Evolutionary conservation across 2,797 vertebrate genomes (phyloP).

Genomic region (Tragelaphus oryx): DNA sequence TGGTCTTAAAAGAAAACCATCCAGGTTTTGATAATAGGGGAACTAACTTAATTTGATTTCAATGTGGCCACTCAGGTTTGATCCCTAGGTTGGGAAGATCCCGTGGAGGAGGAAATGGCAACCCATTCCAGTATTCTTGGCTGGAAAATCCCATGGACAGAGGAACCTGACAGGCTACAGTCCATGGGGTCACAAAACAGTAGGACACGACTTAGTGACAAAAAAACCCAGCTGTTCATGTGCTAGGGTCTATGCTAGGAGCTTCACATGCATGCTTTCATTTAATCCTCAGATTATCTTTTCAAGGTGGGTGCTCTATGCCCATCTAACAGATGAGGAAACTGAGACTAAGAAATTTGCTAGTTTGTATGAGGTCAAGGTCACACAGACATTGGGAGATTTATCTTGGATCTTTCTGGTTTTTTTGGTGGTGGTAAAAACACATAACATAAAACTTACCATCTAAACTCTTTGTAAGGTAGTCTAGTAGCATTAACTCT

Average conservation of each 20-base stretch:
- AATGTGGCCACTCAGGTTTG: not conserved
- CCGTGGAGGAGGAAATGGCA: not conserved
- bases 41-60: not conserved
- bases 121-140: not conserved
- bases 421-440: not conserved
- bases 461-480: not conserved
- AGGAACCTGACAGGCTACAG: not conserved
- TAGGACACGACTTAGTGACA: not conserved
- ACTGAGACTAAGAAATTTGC: not conserved
- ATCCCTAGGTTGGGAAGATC: not conserved
- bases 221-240: not conserved
- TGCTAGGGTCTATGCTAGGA: not conserved
- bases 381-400: not conserved
- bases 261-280: not conserved
- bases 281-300: not conserved
- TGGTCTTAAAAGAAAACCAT: not conserved
- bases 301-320: not conserved
- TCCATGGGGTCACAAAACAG: not conserved
- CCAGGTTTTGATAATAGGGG: not conserved
- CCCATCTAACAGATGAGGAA: not conserved
- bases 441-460: not conserved
- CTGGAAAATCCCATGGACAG: not conserved
- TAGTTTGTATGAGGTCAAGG: not conserved
- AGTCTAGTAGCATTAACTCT: not conserved
- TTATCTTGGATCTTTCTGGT: not conserved